phyloP scores from a whole-genome alignment of 2,888 invertebrate genomes.

The Diaperis boleti region DNA sequence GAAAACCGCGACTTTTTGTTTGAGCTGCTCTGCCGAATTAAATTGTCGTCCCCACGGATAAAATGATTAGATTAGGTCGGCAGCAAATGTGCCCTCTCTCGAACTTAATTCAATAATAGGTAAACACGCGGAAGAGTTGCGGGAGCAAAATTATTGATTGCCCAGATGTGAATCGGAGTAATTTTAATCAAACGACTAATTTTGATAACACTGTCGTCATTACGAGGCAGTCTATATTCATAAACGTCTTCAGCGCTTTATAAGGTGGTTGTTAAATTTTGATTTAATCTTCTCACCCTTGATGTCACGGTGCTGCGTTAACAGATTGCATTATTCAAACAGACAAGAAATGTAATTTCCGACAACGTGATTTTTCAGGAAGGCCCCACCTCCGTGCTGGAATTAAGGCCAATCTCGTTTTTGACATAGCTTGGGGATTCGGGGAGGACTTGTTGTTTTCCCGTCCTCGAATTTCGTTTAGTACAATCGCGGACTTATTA shows the following conservation, averaged over 20 bases:
- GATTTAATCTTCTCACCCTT: conserved; percentile 56
- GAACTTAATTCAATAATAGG: conserved; percentile 36
- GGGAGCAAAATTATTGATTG: conserved; percentile 32
- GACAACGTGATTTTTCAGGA: conserved; percentile 52
- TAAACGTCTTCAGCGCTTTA: conserved; percentile 58
- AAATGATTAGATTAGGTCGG: conserved; percentile 36
- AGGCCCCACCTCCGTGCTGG: conserved; percentile 16
- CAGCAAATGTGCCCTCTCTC: conserved; percentile 33
- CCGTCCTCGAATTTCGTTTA: conserved; percentile 45
- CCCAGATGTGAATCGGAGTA: conserved; percentile 20
- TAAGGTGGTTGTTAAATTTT: conserved; percentile 60
- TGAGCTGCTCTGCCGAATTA: conserved; percentile 27
- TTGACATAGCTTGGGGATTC: conserved; percentile 44
- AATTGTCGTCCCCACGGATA: conserved; percentile 31
- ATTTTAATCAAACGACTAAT: conserved; percentile 35
- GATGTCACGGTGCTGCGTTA: conserved; percentile 54
- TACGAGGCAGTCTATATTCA: conserved; percentile 60
- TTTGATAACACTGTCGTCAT: conserved; percentile 45
- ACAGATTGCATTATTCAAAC: conserved; percentile 57
- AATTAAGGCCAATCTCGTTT: conserved; percentile 38
- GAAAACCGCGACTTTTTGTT: too few species aligned
- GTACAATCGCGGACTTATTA: conserved; percentile 30
- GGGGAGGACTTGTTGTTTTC: conserved; percentile 43
- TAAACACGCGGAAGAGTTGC: conserved; percentile 36
- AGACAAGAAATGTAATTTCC: conserved; percentile 60